Evolutionary conservation across 2,888 invertebrate genomes (phyloP).

Genomic region (Resseliella maxima): DNA sequence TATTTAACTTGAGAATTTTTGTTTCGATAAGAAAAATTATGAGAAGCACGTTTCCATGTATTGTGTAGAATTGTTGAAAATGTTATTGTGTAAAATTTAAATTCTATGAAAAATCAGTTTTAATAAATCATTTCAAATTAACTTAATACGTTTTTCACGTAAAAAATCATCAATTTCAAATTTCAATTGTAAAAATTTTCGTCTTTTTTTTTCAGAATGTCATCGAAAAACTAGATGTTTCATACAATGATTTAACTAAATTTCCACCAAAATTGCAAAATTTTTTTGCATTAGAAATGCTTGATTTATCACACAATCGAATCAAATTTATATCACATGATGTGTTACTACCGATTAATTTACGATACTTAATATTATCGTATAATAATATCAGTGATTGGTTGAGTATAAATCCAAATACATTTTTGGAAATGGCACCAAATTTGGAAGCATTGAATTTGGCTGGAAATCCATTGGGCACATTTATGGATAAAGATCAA

Average conservation of each 20-base stretch:
- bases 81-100: not conserved
- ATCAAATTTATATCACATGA: conserved; percentile 69
- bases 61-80: conserved; percentile 61
- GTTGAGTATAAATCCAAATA: conserved; percentile 71
- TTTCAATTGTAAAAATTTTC: not conserved
- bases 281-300: conserved; percentile 69
- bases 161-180: not conserved
- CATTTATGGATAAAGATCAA: conserved; percentile 62
- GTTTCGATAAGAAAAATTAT: not conserved
- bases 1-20: not conserved
- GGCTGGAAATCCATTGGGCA: conserved; percentile 72
- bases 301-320: conserved; percentile 71
- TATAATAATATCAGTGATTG: conserved; percentile 73
- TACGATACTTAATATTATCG: conserved; percentile 74
- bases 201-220: conserved; percentile 62
- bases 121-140: too few relatives aligned
- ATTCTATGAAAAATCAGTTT: not conserved
- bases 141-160: too few relatives aligned
- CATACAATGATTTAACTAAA: conserved; percentile 72
- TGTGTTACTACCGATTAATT: conserved; percentile 70
- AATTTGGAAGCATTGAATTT: conserved; percentile 73
- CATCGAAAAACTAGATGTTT: conserved; percentile 75
- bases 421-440: conserved; percentile 68
- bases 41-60: not conserved
- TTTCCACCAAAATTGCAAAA: conserved; percentile 70